Percentiles rank a stretch among this genome's conserved stretches.
These are phyloP conservation scores for Mesopsocus fuscifrons DNA, from an alignment of 2,888 invertebrate species.

Conservation along the genomic window DNA sequence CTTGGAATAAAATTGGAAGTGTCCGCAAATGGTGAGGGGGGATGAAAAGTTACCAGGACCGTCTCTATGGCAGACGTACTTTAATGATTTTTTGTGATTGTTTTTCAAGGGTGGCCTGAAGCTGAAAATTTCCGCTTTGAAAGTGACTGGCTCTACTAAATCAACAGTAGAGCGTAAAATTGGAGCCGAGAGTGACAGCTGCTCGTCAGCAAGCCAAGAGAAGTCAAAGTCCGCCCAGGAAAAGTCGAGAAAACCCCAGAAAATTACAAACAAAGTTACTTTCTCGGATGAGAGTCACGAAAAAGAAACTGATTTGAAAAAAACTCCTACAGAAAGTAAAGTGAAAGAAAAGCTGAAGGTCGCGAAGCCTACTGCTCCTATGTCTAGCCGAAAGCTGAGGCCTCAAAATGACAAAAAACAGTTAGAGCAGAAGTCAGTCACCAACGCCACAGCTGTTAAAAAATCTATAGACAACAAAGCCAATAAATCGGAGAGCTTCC, in stretches of 20 bases:
- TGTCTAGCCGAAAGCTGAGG: neutral
- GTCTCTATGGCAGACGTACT: neutral
- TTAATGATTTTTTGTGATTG: slow-evolving; percentile 10
- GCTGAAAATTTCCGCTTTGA: slow-evolving; percentile 29
- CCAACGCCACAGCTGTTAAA: neutral
- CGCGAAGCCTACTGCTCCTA: neutral
- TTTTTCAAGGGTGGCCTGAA: slow-evolving; percentile 32
- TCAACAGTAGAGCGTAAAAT: slow-evolving; percentile 19
- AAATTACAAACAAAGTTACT: slow-evolving; percentile 3
- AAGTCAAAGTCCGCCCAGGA: slow-evolving; percentile 6
- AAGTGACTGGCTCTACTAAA: no score
- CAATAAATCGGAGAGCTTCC: neutral
- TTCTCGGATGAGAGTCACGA: neutral
- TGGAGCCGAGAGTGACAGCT: slow-evolving; percentile 12
- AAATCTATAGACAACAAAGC: no score
- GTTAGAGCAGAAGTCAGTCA: neutral
- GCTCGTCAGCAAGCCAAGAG: slow-evolving; percentile 21
- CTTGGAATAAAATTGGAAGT: no score
- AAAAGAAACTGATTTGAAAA: neutral
- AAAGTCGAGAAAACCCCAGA: neutral
- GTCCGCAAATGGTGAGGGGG: no score
- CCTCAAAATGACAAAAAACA: neutral
- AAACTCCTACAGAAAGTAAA: neutral
- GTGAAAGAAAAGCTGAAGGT: neutral
- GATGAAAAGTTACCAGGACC: no score